A percentile compares a stretch with the other conserved stretches of the same genome.
These are phyloP conservation scores for Acanthisitta chloris DNA, from an alignment of 2,113 vertebrate genomes.

Conservation along the genomic window DNA sequence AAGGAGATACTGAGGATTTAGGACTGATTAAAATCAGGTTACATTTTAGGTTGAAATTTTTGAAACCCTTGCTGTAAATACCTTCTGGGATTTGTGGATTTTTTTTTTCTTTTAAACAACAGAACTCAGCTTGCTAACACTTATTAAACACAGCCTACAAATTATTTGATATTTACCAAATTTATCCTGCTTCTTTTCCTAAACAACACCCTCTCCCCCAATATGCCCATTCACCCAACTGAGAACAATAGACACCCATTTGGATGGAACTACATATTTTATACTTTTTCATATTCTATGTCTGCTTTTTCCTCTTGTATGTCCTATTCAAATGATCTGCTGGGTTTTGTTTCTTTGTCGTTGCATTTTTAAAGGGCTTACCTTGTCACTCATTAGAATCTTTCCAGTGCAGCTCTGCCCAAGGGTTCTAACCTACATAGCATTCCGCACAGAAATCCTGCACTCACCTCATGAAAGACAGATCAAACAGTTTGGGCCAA, in stretches of 20 bases:
- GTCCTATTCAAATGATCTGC: neutral
- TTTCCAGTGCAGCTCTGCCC: neutral
- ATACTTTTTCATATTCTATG: neutral
- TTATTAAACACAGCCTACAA: neutral
- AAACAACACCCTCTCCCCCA: neutral
- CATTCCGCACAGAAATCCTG: neutral
- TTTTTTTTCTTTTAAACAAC: neutral
- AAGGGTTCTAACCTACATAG: slow-evolving; percentile 41
- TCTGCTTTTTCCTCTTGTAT: neutral
- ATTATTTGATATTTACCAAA: neutral
- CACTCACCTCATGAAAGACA: neutral
- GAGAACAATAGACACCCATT: neutral
- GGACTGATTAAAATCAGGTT: neutral
- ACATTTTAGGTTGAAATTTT: neutral
- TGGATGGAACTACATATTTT: neutral
- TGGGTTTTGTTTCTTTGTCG: neutral
- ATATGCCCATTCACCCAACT: neutral
- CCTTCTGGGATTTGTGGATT: neutral
- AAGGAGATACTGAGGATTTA: neutral
- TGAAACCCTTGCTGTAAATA: neutral
- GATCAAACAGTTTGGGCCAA: neutral
- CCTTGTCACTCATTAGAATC: slow-evolving; percentile 18
- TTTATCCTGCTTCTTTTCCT: neutral
- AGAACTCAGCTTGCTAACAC: neutral
- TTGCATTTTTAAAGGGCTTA: slow-evolving; percentile 22